Conservation (phyloP, 2,888 invertebrate genomes). For the Amphimallon solstitiale region DNA sequence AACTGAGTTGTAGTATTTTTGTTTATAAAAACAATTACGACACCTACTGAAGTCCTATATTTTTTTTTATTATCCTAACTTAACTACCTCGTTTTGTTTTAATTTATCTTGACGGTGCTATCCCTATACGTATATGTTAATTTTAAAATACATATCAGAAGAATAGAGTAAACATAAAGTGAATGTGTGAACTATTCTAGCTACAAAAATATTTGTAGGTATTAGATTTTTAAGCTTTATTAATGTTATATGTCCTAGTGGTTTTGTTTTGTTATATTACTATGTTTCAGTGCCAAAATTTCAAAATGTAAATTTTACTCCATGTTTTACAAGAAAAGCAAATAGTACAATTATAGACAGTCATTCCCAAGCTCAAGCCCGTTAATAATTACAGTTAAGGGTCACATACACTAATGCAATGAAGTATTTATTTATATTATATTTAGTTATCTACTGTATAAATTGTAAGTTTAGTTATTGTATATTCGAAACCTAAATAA, state of each 20-base stretch:
- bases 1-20: not conserved
- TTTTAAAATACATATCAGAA: constrained; percentile 30
- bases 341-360: constrained; percentile 30
- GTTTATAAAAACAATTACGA: not conserved
- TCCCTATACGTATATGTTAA: constrained; percentile 13
- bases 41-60: not conserved
- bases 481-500: constrained; percentile 27
- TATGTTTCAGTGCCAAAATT: constrained; percentile 11
- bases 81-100: constrained; percentile 31
- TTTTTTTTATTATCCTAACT: constrained; percentile 19
- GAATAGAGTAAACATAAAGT: not conserved
- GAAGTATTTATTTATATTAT: constrained; percentile 28
- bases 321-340: not conserved
- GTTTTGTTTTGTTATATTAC: constrained; percentile 1
- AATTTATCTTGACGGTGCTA: constrained; percentile 29
- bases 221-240: constrained; percentile 18
- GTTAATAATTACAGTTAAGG: not conserved
- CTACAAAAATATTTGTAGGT: constrained; percentile 2
- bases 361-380: constrained; percentile 31
- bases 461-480: constrained; percentile 31
- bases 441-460: constrained; percentile 19
- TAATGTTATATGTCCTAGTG: constrained; percentile 9
- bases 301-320: constrained; percentile 2
- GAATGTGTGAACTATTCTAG: constrained; percentile 9
- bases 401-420: constrained; percentile 17